Evolutionary conservation across 2,888 invertebrate species (phyloP), one percentile per base, ranked within the genome.

Genomic region (Hemistola chrysoprasaria): DNA sequence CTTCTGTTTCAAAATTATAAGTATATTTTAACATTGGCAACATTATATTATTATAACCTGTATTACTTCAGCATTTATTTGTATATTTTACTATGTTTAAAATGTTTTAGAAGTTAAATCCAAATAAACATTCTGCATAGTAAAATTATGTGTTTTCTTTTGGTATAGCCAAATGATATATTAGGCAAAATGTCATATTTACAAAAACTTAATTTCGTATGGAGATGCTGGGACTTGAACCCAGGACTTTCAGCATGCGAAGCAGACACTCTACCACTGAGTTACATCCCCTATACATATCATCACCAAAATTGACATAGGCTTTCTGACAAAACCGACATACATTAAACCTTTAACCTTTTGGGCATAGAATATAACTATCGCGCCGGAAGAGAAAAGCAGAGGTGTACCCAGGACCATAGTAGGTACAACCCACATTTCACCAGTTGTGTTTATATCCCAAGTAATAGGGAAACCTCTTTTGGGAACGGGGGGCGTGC

Each of bases 241-340:
- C 90, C 91, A 89, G 90, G 91, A 90, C 91, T 90, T 91, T 90
- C 90, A 90, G 90, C 91, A 91, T 91, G 91, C 91, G 90, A 91
- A 91, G 91, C 91, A 90, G 90, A 90, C 91, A 90, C 91, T 91
- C 85, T 85, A 84, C 84, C 86, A 84, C 86, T 87, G 84, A 86
- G 86, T 86, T 85, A 86, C 84, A 86, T 74, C 84, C 85, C 85
- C 85, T 59, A 2, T 56, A 1, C 16, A 16, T 2, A 16, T 4
- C 4, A 4, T 16, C 3, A 16, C 4, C 16, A 16, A 16, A 16
- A 16, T 16, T 16, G 16, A 2, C 3, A 16, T 16, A 16, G 4
- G 16, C 16, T 4, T 16, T 16, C 2, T 16, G 4, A 16, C 4
- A 16, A 16, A n/a, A n/a, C n/a, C n/a, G n/a, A 16, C 16, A 16